Conservation (phyloP, 2,888 invertebrate species). For the Eupelmus urozonus region DNA sequence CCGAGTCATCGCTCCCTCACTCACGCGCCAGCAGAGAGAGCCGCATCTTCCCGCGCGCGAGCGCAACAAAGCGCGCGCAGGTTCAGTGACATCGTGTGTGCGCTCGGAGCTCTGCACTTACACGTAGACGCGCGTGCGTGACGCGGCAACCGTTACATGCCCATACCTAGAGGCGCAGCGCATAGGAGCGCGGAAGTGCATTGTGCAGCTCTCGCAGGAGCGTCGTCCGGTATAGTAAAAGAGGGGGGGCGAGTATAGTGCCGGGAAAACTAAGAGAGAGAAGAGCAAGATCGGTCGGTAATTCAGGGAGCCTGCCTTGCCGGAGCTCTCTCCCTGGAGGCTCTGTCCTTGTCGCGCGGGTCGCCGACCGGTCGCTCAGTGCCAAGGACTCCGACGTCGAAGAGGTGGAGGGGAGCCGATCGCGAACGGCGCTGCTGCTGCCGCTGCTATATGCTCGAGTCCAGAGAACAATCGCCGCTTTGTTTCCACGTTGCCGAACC, state of each 20-base stretch:
- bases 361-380: constrained; percentile 72
- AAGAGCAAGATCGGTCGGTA: constrained; percentile 29
- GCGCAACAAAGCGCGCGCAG: constrained; percentile 59
- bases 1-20: constrained; percentile 6
- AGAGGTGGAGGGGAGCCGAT: not conserved
- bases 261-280: not conserved
- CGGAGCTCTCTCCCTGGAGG: not conserved
- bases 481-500: constrained; percentile 45
- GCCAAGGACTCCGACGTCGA: constrained; percentile 68
- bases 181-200: constrained; percentile 62
- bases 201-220: constrained; percentile 60
- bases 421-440: not conserved
- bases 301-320: constrained; percentile 41
- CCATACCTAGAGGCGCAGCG: constrained; percentile 62
- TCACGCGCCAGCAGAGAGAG: not conserved
- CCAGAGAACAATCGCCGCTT: constrained; percentile 54
- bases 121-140: constrained; percentile 72
- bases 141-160: constrained; percentile 75
- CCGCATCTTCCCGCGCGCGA: no score
- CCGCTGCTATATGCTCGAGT: not conserved
- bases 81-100: constrained; percentile 76
- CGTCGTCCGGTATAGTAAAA: constrained; percentile 29
- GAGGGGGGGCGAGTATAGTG: not conserved
- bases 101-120: not conserved
- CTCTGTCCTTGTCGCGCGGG: constrained; percentile 59